Evolutionary conservation across 2,113 vertebrate genomes (phyloP), one percentile per base, ranked within the genome.

Genomic region (Romanogobio albipinnatus): DNA sequence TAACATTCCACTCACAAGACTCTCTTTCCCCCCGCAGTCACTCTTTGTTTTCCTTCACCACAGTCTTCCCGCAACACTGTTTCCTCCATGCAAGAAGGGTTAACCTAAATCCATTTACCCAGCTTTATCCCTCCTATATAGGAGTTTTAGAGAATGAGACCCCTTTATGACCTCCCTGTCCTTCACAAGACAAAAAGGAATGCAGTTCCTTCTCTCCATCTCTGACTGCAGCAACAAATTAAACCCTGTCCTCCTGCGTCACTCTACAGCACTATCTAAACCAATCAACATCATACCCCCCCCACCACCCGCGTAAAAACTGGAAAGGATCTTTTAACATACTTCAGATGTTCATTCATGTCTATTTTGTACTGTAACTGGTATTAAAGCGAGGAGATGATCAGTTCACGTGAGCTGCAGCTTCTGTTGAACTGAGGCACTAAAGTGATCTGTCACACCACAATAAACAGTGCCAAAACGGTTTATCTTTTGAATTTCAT

Each of bases 1-100:
- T 84, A 81, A 71, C 33, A 88, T 86, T 86, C 81, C 70, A 29
- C 76, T 86, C 81, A 81, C 47, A 33, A 61, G 64, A 74, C 62
- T 53, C 71, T 24, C n/a, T 33, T 45, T 59, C 56, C 24, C n/a
- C 13, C 59, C 17, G 71, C 76, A 79, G 22, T 8, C 82, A 29
- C 58, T 80, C 71, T 62, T 61, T 76, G 71, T 75, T 59, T 36
- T 13, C 26, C 13, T 47, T 68, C 61, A 58, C 5, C 33, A 66
- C n/a, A 17, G 5, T 58, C 10, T 58, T 75, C 62, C 43, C 15
- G 5, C 19, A 14, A 24, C 14, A 70, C 51, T 59, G 17, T 70
- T 39, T 4, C 39, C 22, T 4, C 39, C 2, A 64, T 49, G 2
- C 1, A 5, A 43, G 76, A 68, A 43, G 53, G 53, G 78, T 82